Evolutionary conservation across 2,888 invertebrate species (phyloP).

Genomic region (Taenaris catops): DNA sequence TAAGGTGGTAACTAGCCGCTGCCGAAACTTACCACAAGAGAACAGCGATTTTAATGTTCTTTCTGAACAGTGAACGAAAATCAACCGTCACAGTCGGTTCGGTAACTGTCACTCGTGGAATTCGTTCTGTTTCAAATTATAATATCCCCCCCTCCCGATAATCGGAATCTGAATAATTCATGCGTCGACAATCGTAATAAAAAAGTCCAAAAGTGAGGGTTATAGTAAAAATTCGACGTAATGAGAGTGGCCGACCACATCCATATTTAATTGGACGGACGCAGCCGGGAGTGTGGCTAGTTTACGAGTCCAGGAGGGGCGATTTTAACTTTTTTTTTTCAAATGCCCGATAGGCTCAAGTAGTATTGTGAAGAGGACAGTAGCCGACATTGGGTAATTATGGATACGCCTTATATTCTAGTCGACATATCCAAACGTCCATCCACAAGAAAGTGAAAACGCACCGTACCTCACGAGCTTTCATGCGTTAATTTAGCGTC

Average conservation of each 20-base stretch:
- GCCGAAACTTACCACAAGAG: no score
- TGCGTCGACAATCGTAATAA: constrained; percentile 35
- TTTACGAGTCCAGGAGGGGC: constrained; percentile 65
- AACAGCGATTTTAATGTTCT: no score
- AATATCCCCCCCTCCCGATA: constrained; percentile 24
- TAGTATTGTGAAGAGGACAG: constrained; percentile 74
- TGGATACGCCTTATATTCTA: constrained; percentile 30
- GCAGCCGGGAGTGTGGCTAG: constrained; percentile 37
- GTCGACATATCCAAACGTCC: no score
- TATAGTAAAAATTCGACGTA: constrained; percentile 51
- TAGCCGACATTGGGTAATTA: constrained; percentile 32
- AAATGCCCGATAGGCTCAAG: constrained; percentile 65
- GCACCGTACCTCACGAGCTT: no score
- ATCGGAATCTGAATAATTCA: constrained; percentile 35
- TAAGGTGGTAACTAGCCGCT: no score
- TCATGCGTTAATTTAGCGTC: no score
- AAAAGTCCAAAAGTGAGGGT: constrained; percentile 36
- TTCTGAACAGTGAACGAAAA: no score
- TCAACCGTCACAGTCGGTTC: no score
- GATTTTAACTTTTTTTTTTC: constrained; percentile 70
- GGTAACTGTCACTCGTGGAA: no score
- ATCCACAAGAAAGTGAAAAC: no score
- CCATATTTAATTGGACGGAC: constrained; percentile 73
- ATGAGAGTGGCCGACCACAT: constrained; percentile 47
- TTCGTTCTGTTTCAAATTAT: no score